A percentile compares a stretch with the other conserved stretches of the same genome.
Evolutionary conservation across 2,113 vertebrate genomes (phyloP).

Genomic region (Trogon surrucura): DNA sequence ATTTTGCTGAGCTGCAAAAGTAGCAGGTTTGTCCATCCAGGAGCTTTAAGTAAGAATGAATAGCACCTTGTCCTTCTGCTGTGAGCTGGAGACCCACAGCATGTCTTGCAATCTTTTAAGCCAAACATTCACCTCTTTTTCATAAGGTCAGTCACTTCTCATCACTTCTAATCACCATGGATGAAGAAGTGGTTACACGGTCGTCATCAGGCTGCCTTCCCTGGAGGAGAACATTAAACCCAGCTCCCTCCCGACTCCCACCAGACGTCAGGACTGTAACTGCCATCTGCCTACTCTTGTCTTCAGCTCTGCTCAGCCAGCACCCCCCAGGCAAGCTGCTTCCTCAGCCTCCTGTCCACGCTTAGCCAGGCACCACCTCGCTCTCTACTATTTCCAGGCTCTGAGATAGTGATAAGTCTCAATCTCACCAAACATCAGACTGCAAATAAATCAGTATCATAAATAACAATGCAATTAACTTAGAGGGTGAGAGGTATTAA

Average conservation of each 20-base stretch:
- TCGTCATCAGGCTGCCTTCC: fast-evolving
- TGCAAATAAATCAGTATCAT: not conserved
- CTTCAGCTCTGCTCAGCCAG: not conserved
- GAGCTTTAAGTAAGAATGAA: not conserved
- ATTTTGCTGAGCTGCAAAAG: not conserved
- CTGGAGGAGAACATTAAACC: not conserved
- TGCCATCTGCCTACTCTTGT: not conserved
- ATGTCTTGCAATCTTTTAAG: not conserved
- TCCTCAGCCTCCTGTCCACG: not conserved
- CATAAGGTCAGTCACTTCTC: not conserved
- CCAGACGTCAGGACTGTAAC: not conserved
- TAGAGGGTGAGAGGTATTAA: not conserved
- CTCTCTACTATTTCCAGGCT: not conserved
- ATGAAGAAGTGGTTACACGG: not conserved
- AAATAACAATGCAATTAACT: not conserved
- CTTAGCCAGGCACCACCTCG: not conserved
- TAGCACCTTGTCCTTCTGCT: not conserved
- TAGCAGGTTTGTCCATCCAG: not conserved
- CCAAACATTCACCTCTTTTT: not conserved
- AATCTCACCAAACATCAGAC: not conserved
- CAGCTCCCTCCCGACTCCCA: not conserved
- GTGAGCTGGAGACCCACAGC: not conserved
- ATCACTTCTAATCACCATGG: not conserved
- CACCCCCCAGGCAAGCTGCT: not conserved
- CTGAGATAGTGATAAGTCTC: fast-evolving